Evolutionary conservation across 2,888 invertebrate genomes (phyloP).

Genomic region (Epinotia brunnichana): DNA sequence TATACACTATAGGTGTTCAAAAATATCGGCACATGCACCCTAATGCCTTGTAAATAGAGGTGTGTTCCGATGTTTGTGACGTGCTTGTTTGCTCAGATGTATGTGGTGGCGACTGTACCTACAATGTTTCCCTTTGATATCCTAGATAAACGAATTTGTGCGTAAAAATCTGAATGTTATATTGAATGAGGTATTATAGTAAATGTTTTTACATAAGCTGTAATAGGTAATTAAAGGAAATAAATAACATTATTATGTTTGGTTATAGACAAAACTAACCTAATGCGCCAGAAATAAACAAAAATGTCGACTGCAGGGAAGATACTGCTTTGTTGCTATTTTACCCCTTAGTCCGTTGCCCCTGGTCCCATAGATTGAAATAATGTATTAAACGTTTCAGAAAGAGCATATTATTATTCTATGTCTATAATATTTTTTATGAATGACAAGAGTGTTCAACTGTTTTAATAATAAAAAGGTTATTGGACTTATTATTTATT

Average conservation of each 20-base stretch:
- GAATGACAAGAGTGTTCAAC: background rate
- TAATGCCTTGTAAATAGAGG: too few relatives aligned
- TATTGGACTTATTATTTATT: background rate
- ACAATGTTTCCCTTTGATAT: too few relatives aligned
- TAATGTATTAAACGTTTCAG: background rate
- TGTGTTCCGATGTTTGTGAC: too few relatives aligned
- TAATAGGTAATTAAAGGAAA: too few relatives aligned
- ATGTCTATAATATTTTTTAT: background rate
- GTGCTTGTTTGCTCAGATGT: too few relatives aligned
- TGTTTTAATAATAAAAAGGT: background rate
- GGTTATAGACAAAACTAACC: background rate
- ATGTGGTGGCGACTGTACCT: too few relatives aligned
- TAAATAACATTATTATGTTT: background rate
- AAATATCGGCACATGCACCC: too few relatives aligned
- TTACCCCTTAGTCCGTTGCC: background rate
- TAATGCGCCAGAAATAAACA: background rate
- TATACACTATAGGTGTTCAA: too few relatives aligned
- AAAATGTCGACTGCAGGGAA: slow-evolving; percentile 1
- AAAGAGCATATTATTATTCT: background rate
- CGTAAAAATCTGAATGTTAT: too few relatives aligned
- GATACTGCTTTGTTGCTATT: background rate
- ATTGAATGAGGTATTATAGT: too few relatives aligned
- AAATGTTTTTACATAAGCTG: too few relatives aligned
- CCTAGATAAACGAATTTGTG: too few relatives aligned
- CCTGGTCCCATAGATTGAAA: background rate